These are phyloP conservation scores for Trichomalopsis sarcophagae DNA, from an alignment of 1,140 invertebrate species.

Conservation along the genomic window DNA sequence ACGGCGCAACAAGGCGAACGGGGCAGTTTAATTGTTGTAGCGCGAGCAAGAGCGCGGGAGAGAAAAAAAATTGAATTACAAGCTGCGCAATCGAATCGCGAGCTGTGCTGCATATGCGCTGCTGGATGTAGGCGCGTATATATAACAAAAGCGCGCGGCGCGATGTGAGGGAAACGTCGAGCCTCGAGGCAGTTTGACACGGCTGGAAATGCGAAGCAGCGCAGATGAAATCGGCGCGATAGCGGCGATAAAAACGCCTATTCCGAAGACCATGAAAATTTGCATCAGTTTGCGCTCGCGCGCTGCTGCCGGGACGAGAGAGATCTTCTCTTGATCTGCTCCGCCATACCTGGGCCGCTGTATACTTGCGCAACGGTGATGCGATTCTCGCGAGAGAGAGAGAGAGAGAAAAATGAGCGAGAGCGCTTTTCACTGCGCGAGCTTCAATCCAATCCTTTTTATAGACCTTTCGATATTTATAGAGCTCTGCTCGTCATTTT, in stretches of 20 bases:
- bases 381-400: not conserved
- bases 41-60: not conserved
- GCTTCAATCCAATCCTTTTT: slow-evolving; percentile 50
- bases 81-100: not conserved
- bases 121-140: too few species aligned
- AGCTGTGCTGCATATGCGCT: not conserved
- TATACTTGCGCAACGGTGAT: not conserved
- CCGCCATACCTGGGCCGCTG: too few species aligned
- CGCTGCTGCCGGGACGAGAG: not conserved
- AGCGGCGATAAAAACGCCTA: slow-evolving; percentile 47
- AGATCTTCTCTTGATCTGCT: not conserved
- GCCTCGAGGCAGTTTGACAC: not conserved
- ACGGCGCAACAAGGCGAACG: not conserved
- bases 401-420: slow-evolving; percentile 31
- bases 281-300: slow-evolving; percentile 21
- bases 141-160: too few species aligned
- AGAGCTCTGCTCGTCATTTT: slow-evolving; percentile 44
- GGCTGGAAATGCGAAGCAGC: slow-evolving; percentile 12
- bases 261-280: slow-evolving; percentile 51
- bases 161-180: not conserved
- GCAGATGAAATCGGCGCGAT: slow-evolving; percentile 24
- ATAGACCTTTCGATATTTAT: slow-evolving; percentile 53
- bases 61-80: not conserved
- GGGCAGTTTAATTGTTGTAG: not conserved
- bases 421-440: slow-evolving; percentile 35